A percentile compares a stretch with the other conserved stretches of the same genome.
Evolutionary conservation across 2,888 invertebrate species (phyloP).

Genomic region (Uropetala carovei): DNA sequence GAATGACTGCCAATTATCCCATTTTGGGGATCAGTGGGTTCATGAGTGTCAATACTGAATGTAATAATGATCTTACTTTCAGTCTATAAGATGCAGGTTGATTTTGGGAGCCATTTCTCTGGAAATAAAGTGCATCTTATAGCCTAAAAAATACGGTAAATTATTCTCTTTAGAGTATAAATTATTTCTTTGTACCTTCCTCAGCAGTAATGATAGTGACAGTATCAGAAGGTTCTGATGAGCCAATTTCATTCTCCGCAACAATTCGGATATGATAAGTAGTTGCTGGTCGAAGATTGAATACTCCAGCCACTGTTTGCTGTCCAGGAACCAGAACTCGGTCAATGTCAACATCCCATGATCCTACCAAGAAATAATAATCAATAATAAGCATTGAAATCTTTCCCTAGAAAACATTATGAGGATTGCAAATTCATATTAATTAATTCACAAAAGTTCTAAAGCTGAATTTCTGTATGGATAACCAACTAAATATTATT

Average conservation of each 20-base stretch:
- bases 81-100: no score
- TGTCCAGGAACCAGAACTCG: slow-evolving; percentile 93
- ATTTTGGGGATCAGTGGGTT: no score
- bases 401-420: no score
- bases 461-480: background rate
- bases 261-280: slow-evolving; percentile 95
- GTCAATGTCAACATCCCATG: slow-evolving; percentile 91
- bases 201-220: slow-evolving; percentile 97
- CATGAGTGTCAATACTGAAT: no score
- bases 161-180: background rate
- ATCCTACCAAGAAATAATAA: slow-evolving; percentile 76
- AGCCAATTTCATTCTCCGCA: slow-evolving; percentile 95
- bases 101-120: no score
- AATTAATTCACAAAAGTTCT: background rate
- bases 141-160: no score
- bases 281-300: slow-evolving; percentile 92
- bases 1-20: no score
- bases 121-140: no score
- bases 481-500: background rate
- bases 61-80: no score
- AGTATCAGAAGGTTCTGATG: slow-evolving; percentile 94
- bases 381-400: background rate
- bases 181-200: slow-evolving; percentile 79
- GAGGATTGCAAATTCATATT: background rate
- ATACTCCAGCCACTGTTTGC: slow-evolving; percentile 92